Evolutionary conservation across 1,140 invertebrate genomes (phyloP), one percentile per base, ranked within the genome.

Genomic region (Heliconius nattereri): DNA sequence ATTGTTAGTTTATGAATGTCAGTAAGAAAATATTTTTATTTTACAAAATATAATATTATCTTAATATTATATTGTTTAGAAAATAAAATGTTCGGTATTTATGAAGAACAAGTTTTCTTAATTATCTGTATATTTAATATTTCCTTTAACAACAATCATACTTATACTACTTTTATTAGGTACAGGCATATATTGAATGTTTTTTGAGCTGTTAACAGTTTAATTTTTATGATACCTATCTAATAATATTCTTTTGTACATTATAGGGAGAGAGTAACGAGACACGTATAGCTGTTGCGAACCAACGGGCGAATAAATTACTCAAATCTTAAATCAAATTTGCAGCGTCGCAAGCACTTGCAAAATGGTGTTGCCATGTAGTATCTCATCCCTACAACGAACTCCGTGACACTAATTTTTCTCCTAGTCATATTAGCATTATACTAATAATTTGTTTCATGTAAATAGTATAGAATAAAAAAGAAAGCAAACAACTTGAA

Each of bases 221-320:
- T 72, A 32, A 26, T 6, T 26, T 66, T 3, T 66, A 13, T 66
- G 3, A 29, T n/a, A 5, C 26, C 60, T 9, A 76, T 73, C 29
- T 76, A 76, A 52, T 80, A 73, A 75, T 81, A 54, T 71, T 26
- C 23, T 78, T 71, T 81, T 70, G 37, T 54, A 78, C 80, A 81
- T 86, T 89, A 79, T 95, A 97, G 96, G 97, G 96, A 86, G 96
- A 97, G 85, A 97, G 97, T 94, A 97, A 97, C 95, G 96, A 97
- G 95, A 96, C 96, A 80, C 96, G 97, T 95, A 97, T 97, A 95
- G 96, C 96, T 80, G 96, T 97, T 89, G 97, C 97, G 83, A 97
- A 97, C 94, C 97, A 97, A 91, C 95, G 97, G 86, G 97, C 97
- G 90, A 96, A 97, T 92, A 97, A 97, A 91, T 96, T 97, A 85